phyloP scores from a whole-genome alignment of 2,888 invertebrate genomes.

The Hartigia nigra region DNA sequence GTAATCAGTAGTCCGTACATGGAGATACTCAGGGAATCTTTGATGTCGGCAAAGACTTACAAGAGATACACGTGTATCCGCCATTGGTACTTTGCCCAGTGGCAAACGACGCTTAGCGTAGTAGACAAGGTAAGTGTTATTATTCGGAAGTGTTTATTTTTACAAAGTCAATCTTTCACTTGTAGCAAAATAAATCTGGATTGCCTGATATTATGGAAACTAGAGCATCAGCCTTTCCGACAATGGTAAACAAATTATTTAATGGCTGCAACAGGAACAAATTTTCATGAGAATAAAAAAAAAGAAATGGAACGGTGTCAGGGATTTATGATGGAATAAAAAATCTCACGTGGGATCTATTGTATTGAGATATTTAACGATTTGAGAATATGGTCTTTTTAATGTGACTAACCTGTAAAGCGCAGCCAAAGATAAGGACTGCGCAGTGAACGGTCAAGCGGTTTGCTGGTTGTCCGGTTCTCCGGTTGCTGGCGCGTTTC shows the following conservation, averaged over 20 bases:
- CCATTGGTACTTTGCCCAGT: not conserved
- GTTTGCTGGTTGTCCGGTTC: not conserved
- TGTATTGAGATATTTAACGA: not conserved
- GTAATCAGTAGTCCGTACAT: conserved; percentile 30
- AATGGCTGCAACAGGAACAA: too few relatives aligned
- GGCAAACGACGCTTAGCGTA: not conserved
- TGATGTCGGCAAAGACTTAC: conserved; percentile 17
- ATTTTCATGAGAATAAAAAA: not conserved
- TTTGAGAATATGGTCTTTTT: not conserved
- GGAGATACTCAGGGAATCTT: conserved; percentile 26
- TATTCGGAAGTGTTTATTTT: not conserved
- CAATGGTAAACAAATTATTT: too few relatives aligned
- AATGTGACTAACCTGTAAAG: not conserved
- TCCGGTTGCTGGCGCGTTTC: conserved; percentile 1
- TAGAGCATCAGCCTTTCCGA: too few relatives aligned
- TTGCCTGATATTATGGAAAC: too few relatives aligned
- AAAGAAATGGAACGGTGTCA: not conserved
- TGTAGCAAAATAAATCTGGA: not conserved
- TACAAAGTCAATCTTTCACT: not conserved
- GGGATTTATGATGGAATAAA: not conserved
- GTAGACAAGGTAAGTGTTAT: not conserved
- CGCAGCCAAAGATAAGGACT: not conserved
- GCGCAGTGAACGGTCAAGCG: not conserved
- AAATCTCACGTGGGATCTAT: not conserved
- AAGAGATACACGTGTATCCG: not conserved